A percentile compares a stretch with the other conserved stretches of the same genome.
phyloP scores from a whole-genome alignment of 2,797 vertebrate genomes.

The Notoglanidium macrostoma region DNA sequence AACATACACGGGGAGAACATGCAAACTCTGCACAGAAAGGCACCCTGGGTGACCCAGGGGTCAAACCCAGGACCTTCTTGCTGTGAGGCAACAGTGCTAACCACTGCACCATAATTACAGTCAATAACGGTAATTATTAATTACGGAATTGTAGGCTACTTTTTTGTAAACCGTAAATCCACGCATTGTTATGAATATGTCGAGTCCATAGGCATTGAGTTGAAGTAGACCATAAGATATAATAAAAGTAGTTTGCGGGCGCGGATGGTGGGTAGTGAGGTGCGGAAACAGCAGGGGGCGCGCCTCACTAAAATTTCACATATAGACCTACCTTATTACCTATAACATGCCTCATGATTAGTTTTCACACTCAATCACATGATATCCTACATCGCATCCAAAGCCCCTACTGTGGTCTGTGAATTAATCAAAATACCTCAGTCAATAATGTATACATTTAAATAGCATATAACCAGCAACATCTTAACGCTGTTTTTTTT shows the following conservation, averaged over 20 bases:
- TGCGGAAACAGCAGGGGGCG: slow-evolving; percentile 39
- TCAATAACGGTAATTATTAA: too few species aligned
- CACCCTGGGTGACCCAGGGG: too few species aligned
- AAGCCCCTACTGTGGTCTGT: neutral
- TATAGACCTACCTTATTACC: neutral
- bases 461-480: neutral
- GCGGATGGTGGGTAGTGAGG: neutral
- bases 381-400: neutral
- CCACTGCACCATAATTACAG: too few species aligned
- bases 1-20: too few species aligned
- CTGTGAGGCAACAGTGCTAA: neutral
- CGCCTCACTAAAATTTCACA: slow-evolving; percentile 19
- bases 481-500: neutral
- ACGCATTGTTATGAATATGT: neutral
- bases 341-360: neutral
- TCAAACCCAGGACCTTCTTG: too few species aligned
- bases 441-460: neutral
- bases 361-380: neutral
- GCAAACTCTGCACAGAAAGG: too few species aligned
- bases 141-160: neutral
- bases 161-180: neutral
- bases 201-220: neutral
- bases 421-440: neutral
- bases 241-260: neutral
- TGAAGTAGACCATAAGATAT: neutral